A percentile compares a stretch with the other conserved stretches of the same genome.
Conservation (phyloP, 2,797 vertebrate genomes). For the Channa striata region DNA sequence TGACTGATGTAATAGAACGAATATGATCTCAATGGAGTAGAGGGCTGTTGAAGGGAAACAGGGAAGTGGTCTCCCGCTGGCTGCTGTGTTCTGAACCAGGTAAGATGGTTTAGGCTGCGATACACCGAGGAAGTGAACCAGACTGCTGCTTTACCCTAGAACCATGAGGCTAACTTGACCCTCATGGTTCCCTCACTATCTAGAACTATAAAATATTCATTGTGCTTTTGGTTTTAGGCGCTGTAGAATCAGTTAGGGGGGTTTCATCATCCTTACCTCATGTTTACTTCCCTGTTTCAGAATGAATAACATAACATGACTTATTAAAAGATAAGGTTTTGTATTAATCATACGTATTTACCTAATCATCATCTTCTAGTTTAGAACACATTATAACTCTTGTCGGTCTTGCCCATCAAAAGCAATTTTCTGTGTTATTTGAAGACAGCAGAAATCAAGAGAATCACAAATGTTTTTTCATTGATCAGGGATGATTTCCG, state of each 20-base stretch:
- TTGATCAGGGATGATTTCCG: no score
- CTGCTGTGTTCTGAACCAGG: slow-evolving; percentile 58
- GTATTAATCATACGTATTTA: no score
- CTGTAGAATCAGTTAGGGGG: neutral
- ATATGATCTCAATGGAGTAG: slow-evolving; percentile 43
- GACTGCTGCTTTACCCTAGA: slow-evolving; percentile 18
- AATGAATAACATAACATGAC: neutral
- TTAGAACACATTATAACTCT: no score
- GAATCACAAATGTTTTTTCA: no score
- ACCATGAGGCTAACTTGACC: neutral
- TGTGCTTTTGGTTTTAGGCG: neutral
- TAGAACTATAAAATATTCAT: neutral
- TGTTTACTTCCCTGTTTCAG: neutral
- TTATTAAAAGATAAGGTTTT: no score
- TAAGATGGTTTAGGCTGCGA: slow-evolving; percentile 53
- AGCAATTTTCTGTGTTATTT: no score
- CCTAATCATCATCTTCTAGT: no score
- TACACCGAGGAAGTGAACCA: neutral
- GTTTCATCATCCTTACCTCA: neutral
- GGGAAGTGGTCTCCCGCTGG: slow-evolving; percentile 4
- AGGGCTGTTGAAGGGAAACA: slow-evolving; percentile 24
- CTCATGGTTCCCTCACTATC: neutral
- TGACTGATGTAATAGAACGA: slow-evolving; percentile 50
- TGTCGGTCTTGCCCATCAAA: no score
- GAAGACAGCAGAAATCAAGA: no score